These are phyloP conservation scores for Phania funesta DNA, from an alignment of 2,888 invertebrate genomes.

Conservation along the genomic window DNA sequence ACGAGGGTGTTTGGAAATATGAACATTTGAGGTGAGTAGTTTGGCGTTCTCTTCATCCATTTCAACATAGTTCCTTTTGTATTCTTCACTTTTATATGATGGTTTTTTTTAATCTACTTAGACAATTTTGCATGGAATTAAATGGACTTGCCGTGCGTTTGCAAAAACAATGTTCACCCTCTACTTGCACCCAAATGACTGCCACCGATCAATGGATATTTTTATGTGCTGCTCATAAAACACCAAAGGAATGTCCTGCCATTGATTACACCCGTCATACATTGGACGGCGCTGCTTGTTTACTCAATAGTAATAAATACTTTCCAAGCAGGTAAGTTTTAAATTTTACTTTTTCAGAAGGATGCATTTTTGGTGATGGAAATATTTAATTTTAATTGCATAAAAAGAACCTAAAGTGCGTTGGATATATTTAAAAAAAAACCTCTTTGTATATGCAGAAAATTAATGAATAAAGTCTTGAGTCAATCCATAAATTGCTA, in stretches of 20 bases:
- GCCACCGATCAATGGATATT: conserved; percentile 99
- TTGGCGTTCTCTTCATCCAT: background rate
- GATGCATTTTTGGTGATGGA: background rate
- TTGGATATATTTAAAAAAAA: too few relatives aligned
- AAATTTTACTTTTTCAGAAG: too few relatives aligned
- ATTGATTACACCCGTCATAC: conserved; percentile 99
- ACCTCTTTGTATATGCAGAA: too few relatives aligned
- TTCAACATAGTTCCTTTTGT: background rate
- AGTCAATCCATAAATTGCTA: too few relatives aligned
- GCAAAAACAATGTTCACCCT: conserved; percentile 97
- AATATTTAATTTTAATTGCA: background rate
- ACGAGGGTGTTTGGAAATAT: conserved; percentile 99
- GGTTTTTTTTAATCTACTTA: conserved; percentile 78
- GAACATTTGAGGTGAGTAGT: conserved; percentile 93
- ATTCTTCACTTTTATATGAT: too few relatives aligned
- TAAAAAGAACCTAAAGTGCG: too few relatives aligned
- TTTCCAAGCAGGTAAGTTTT: conserved; percentile 95
- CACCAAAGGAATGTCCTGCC: conserved; percentile 99
- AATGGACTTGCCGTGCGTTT: conserved; percentile 98
- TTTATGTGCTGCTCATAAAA: conserved; percentile 99
- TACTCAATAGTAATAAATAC: conserved; percentile 99
- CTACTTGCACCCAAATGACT: conserved; percentile 99
- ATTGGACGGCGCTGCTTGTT: conserved; percentile 98
- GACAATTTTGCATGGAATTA: conserved; percentile 99
- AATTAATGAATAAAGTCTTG: too few relatives aligned